Evolutionary conservation across 1,140 invertebrate species (phyloP).

Genomic region (Amphibalanus amphitrite): DNA sequence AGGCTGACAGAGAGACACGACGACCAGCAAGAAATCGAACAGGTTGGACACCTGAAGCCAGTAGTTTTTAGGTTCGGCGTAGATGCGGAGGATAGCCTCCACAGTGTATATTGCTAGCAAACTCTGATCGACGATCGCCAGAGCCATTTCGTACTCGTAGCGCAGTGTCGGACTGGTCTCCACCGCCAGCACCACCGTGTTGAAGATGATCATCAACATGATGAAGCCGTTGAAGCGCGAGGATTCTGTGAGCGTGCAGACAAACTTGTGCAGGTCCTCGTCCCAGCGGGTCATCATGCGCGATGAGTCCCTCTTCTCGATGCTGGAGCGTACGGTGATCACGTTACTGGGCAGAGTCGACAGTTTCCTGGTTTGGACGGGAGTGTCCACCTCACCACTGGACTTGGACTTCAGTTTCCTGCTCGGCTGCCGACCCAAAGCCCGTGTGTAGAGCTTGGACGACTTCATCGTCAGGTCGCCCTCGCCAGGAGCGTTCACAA

Average conservation of each 20-base stretch:
- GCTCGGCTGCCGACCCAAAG: neutral
- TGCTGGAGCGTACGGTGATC: no score
- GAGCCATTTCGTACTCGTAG: neutral
- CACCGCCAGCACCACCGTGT: neutral
- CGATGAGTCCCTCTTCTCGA: no score
- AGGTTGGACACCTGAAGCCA: neutral
- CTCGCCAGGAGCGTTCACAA: neutral
- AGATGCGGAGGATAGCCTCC: neutral
- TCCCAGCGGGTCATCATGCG: neutral
- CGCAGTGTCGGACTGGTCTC: neutral
- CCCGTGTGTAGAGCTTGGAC: neutral
- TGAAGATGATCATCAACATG: neutral
- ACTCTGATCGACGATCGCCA: neutral
- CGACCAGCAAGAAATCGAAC: neutral
- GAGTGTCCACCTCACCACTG: neutral
- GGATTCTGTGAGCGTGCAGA: neutral
- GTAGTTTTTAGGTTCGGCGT: neutral
- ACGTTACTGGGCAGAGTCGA: no score
- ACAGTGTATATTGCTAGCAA: neutral
- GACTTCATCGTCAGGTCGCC: neutral
- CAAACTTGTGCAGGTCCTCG: neutral
- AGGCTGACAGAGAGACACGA: neutral
- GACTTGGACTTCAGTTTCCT: neutral
- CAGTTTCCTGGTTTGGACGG: no score
- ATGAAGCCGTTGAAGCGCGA: neutral